phyloP scores from a whole-genome alignment of 2,797 vertebrate species.

The Chaenodraco wilsoni region DNA sequence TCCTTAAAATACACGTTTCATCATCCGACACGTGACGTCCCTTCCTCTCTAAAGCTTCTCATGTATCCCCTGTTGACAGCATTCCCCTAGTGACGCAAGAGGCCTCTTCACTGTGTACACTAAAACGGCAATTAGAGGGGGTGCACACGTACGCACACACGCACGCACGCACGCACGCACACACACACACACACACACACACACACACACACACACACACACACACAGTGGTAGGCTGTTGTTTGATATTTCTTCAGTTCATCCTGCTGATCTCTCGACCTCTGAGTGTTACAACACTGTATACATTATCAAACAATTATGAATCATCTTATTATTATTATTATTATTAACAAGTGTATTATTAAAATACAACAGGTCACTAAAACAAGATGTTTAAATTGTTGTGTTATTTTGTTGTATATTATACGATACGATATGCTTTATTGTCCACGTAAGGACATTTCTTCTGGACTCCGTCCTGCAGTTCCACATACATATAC shows the following conservation, averaged over 20 bases:
- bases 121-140: not conserved
- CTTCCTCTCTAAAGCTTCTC: conserved; percentile 8
- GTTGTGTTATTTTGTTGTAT: not conserved
- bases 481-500: no score
- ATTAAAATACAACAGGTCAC: not conserved
- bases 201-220: conserved; percentile 5
- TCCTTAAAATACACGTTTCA: not conserved
- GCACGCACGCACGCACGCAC: not conserved
- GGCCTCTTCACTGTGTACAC: not conserved
- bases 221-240: not conserved
- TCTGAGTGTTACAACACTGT: not conserved
- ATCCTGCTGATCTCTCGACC: not conserved
- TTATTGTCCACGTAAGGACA: no score
- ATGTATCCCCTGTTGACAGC: not conserved
- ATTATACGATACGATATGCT: not conserved
- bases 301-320: not conserved
- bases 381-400: no score
- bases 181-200: not conserved
- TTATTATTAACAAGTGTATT: no score
- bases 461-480: no score
- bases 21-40: conserved; percentile 13
- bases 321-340: no score
- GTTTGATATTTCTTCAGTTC: not conserved
- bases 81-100: conserved; percentile 12
- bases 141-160: no score